phyloP scores from a whole-genome alignment of 1,140 invertebrate species.

The Lineus longissimus region DNA sequence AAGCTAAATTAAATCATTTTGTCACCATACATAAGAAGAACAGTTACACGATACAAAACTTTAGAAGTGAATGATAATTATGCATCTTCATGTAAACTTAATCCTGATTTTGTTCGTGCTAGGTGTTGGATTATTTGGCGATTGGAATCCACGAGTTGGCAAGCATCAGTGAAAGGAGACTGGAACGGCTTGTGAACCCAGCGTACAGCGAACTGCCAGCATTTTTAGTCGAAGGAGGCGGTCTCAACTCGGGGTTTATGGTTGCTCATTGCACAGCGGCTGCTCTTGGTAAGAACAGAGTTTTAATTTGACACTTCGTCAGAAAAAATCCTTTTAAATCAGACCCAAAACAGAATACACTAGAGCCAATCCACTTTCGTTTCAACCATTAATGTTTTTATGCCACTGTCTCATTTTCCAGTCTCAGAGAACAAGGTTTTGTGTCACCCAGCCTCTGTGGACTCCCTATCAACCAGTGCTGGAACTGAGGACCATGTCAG shows the following conservation, averaged over 20 bases:
- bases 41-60: too few relatives aligned
- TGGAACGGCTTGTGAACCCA: conserved; percentile 69
- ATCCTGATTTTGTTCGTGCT: conserved; percentile 10
- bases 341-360: too few relatives aligned
- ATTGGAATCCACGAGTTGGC: conserved; percentile 72
- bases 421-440: conserved; percentile 69
- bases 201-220: conserved; percentile 67
- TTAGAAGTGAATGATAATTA: too few relatives aligned
- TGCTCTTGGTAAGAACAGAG: conserved; percentile 58
- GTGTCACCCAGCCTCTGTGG: conserved; percentile 70
- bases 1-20: too few relatives aligned
- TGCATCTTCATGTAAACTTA: too few relatives aligned
- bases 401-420: conserved; percentile 19
- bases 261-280: conserved; percentile 72
- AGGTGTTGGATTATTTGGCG: conserved; percentile 68
- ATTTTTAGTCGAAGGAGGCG: conserved; percentile 68
- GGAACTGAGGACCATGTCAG: conserved; percentile 73
- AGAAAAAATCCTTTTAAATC: neutral
- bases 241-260: conserved; percentile 75
- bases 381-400: too few relatives aligned
- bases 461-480: conserved; percentile 69
- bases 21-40: too few relatives aligned
- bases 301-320: neutral
- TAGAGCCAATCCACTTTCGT: too few relatives aligned
- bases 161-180: conserved; percentile 69